phyloP scores from a whole-genome alignment of 2,888 invertebrate species.

The Chrysina gloriosa region DNA sequence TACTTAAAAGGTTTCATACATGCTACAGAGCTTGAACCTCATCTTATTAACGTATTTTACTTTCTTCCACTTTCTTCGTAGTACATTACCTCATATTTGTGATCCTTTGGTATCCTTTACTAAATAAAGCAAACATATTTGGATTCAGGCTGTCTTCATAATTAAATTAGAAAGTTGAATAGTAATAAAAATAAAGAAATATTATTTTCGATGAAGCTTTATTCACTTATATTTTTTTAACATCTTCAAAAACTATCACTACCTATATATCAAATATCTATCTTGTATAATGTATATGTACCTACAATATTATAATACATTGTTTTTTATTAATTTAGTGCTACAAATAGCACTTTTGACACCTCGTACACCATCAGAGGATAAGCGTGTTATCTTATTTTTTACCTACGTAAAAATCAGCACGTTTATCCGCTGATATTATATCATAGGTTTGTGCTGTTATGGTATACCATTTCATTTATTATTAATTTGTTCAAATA shows the following conservation, averaged over 20 bases:
- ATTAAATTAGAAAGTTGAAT: too few relatives aligned
- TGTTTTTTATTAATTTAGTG: slow-evolving; percentile 55
- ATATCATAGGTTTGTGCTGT: slow-evolving; percentile 50
- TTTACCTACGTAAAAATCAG: slow-evolving; percentile 2
- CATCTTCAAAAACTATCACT: slow-evolving; percentile 67
- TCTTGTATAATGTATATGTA: slow-evolving; percentile 61
- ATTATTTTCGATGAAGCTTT: slow-evolving; percentile 64
- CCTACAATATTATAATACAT: slow-evolving; percentile 63
- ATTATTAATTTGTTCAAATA: slow-evolving; percentile 55
- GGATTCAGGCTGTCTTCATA: too few relatives aligned
- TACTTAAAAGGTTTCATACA: too few relatives aligned
- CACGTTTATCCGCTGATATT: slow-evolving; percentile 30
- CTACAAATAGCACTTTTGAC: slow-evolving; percentile 48
- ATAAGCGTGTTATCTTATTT: slow-evolving; percentile 37
- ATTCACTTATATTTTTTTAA: slow-evolving; percentile 65
- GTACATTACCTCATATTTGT: too few relatives aligned
- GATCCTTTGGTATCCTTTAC: too few relatives aligned
- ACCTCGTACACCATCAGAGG: slow-evolving; percentile 58
- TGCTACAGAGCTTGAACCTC: too few relatives aligned
- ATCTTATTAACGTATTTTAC: too few relatives aligned
- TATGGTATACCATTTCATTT: slow-evolving; percentile 57
- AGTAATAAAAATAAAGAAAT: slow-evolving; percentile 42
- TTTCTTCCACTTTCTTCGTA: too few relatives aligned
- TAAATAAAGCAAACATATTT: too few relatives aligned
- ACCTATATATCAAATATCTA: slow-evolving; percentile 67